Evolutionary conservation across 2,797 vertebrate genomes (phyloP).

Genomic region (Hypotaenidia okinawae): DNA sequence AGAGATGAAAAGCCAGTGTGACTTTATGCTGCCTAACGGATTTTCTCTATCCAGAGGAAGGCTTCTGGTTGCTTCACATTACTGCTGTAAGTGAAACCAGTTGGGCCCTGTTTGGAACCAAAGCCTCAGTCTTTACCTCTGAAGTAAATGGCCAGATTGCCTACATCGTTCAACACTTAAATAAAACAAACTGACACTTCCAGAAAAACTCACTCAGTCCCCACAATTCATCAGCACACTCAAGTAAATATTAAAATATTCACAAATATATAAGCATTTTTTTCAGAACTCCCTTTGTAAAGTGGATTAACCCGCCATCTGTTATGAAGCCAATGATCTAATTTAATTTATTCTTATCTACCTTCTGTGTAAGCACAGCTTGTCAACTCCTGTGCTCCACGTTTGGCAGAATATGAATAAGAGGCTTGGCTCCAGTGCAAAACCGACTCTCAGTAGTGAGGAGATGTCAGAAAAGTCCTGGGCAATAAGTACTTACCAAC

Average conservation of each 20-base stretch:
- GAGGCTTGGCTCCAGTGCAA: slow-evolving; percentile 43
- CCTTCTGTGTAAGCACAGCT: slow-evolving; percentile 74
- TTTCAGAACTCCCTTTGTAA: slow-evolving; percentile 44
- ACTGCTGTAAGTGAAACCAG: background rate
- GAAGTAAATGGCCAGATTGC: background rate
- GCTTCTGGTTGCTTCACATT: background rate
- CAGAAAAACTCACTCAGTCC: background rate
- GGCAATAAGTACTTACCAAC: background rate
- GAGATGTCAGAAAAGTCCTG: background rate
- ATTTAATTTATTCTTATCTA: slow-evolving; percentile 78
- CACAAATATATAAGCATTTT: background rate
- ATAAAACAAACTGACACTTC: background rate
- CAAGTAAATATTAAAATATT: background rate
- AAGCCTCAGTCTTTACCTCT: background rate
- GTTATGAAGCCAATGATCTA: slow-evolving; percentile 73
- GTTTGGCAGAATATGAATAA: slow-evolving; percentile 68
- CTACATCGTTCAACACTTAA: background rate
- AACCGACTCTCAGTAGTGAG: slow-evolving; percentile 1
- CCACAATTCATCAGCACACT: background rate
- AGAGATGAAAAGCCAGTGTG: background rate
- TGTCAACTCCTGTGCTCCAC: slow-evolving; percentile 55
- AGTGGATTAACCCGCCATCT: slow-evolving; percentile 72
- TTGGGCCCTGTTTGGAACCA: background rate
- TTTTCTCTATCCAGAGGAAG: background rate
- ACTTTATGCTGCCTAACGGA: background rate